Evolutionary conservation across 2,888 invertebrate genomes (phyloP), one percentile per base, ranked within the genome.

Genomic region (Synanthedon andrenaeformis): DNA sequence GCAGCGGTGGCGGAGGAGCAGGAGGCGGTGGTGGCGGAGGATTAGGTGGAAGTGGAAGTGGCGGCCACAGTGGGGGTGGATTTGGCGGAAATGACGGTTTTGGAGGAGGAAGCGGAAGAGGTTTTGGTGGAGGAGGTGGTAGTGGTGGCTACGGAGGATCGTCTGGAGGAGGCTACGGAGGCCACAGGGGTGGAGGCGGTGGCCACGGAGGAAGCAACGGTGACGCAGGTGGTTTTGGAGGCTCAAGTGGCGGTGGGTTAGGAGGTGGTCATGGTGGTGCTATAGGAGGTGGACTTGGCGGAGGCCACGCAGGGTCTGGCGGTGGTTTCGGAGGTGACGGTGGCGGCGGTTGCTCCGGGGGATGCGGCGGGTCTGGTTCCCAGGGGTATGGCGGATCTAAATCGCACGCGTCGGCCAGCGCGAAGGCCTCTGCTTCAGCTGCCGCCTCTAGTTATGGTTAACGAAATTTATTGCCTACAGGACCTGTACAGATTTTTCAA

Each of bases 361-460:
- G 59, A 4, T 50, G 61, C 19, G 55, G 56, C 57, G 58, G 60
- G 10, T 54, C 53, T 5, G 75, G 79, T 57, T 60, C 62, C 41
- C 67, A 69, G 35, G 66, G 70, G 1, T 63, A 70, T 41, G 66
- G 70, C 1, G 62, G 65, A 5, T 63, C 72, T 4, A 71, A 62
- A 3, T 70, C 72, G 0, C 73, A 63, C 45, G 70, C 75, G 0
- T 72, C 76, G 1, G 76, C 80, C n/a, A 78, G 67, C 42, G 82
- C 81, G 2, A 66, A 70, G 4, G 79, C 77, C 2, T 70, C 76
- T 10, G 77, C 76, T 0, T 68, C 70, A 3, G 72, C 79, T 1
- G 72, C 73, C 42, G 69, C 77, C 0, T 65, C 76, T 35, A 69
- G 78, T 58, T 78, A 83, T 62, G 76, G 79, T 6, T 71, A 75